Percentiles rank a stretch among this genome's conserved stretches.
Evolutionary conservation across 2,888 invertebrate genomes (phyloP).

Genomic region (Microchrysa polita): DNA sequence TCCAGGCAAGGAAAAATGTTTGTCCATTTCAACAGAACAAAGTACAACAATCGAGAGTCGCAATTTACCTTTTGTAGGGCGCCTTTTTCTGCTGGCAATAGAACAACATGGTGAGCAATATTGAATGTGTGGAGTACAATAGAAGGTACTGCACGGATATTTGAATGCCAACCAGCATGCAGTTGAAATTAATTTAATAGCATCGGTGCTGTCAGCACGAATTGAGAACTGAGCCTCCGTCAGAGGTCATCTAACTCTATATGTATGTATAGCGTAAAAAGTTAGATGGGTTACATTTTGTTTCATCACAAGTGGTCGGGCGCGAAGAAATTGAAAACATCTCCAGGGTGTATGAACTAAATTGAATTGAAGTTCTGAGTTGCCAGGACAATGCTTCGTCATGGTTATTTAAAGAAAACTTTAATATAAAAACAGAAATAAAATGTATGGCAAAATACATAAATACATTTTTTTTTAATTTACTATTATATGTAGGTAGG

Average conservation of each 20-base stretch:
- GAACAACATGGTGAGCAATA: background rate
- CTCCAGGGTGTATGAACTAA: background rate
- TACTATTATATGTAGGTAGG: too few relatives aligned
- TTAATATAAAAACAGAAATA: too few relatives aligned
- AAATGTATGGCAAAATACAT: too few relatives aligned
- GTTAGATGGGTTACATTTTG: background rate
- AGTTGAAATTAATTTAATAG: slow-evolving; percentile 37
- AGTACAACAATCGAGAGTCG: too few relatives aligned
- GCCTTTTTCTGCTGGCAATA: background rate
- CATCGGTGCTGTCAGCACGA: background rate
- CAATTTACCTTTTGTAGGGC: background rate
- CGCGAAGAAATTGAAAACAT: too few relatives aligned
- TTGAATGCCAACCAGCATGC: slow-evolving; percentile 34
- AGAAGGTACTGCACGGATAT: slow-evolving; percentile 6
- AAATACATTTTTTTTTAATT: too few relatives aligned
- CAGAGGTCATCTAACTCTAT: background rate
- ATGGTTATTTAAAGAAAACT: too few relatives aligned
- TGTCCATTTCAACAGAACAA: slow-evolving; percentile 18
- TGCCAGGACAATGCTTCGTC: too few relatives aligned
- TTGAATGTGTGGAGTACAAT: too few relatives aligned
- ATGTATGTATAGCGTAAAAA: background rate
- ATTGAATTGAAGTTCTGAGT: background rate
- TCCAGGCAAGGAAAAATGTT: slow-evolving; percentile 21
- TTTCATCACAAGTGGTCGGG: background rate
- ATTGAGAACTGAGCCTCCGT: too few relatives aligned